Evolutionary conservation across 2,888 invertebrate genomes (phyloP).

Genomic region (Rhagium mordax): DNA sequence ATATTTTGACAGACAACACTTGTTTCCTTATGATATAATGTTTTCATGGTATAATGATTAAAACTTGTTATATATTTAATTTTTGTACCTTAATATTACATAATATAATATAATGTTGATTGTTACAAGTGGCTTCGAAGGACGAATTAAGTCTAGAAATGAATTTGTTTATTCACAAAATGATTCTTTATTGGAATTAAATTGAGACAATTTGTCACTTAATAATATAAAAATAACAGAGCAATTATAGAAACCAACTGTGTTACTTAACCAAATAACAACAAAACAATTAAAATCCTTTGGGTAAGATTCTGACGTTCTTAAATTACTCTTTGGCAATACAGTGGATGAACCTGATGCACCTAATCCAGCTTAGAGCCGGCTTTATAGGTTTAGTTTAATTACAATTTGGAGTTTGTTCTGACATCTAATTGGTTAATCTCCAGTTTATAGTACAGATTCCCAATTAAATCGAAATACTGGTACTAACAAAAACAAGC

Average conservation of each 20-base stretch:
- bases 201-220: background rate
- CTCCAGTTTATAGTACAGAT: background rate
- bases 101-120: no score
- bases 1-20: no score
- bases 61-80: no score
- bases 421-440: background rate
- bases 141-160: background rate
- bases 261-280: background rate
- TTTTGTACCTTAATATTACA: no score
- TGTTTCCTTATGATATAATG: no score
- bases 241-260: background rate
- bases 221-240: background rate
- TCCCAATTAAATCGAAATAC: background rate
- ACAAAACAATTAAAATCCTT: background rate
- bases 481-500: no score
- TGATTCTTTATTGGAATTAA: background rate
- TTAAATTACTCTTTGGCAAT: background rate
- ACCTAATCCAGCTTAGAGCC: background rate
- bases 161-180: background rate
- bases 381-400: background rate
- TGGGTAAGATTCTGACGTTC: background rate
- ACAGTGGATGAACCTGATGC: background rate
- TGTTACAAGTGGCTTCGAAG: background rate
- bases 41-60: no score
- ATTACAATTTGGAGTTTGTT: background rate